Evolutionary conservation across 23 tunicate genomes (phyloP), one percentile per base, ranked within the genome.

Genomic region (Corella eumyota): DNA sequence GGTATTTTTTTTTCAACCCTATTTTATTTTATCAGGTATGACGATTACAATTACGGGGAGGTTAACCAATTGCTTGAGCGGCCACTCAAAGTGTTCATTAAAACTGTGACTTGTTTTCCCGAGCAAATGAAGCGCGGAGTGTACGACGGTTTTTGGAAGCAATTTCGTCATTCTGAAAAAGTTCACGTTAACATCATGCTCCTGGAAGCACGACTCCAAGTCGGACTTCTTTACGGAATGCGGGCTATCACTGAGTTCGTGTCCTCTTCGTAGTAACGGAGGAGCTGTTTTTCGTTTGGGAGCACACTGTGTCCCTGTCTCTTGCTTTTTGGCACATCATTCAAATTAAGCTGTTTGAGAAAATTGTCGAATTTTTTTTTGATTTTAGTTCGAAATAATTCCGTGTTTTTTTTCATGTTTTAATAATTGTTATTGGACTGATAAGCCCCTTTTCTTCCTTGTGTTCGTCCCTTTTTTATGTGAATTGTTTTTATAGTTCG

Each of bases 11-110:
- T n/a, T n/a, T n/a, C n/a, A n/a, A n/a, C n/a, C 57, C 21, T 27
- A 11, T 19, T n/a, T 27, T 19, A 6, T 51, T 40, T 9, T 9
- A 11, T 25, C 51, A 81, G 91, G 91, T 73, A 64, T 58, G 98
- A 90, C 49, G 98, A 90, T 64, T 80, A 70, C 79, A 75, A 81
- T 45, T 90, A 90, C 69, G 78, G 78, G 32, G 91, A 90, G 49
- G 72, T 90, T 19, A 70, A 81, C 61, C 69, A 90, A 32, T 53
- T 90, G 13, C 30, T 90, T 27, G 92, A 81, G 49, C 58, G 73
- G 1, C 64, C 82, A 3, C 52, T 80, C 64, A 80, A 81, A 47
- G 32, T 49, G 6, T 90, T 61, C 67, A 75, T 90, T 23, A 81
- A 78, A 50, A 90, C 78, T 21, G 90, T 67, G 25, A 64, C 75